Conservation (phyloP, 2,113 vertebrate genomes). For the Pollachius pollachius region DNA sequence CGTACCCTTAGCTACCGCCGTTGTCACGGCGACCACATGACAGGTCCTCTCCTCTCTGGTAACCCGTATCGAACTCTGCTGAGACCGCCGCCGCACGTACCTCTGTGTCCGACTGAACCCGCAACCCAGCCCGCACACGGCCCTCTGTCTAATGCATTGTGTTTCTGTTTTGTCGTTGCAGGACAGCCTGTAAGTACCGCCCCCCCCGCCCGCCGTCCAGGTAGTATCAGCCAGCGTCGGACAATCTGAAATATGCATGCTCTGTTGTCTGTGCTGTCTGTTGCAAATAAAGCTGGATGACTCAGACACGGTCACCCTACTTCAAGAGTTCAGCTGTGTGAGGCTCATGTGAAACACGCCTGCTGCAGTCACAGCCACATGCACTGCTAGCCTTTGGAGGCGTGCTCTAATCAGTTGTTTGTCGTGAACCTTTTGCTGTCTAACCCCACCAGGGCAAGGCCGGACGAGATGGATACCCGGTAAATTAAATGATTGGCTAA, state of each 20-base stretch:
- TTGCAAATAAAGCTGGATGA: too few species aligned
- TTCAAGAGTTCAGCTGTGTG: too few species aligned
- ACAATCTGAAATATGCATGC: background rate
- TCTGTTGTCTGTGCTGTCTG: background rate
- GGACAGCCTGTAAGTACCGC: slow-evolving; percentile 90
- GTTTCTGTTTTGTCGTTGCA: slow-evolving; percentile 79
- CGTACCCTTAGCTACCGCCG: slow-evolving; percentile 51
- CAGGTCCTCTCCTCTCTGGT: slow-evolving; percentile 32
- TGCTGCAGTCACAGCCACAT: background rate
- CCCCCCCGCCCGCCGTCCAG: slow-evolving; percentile 42
- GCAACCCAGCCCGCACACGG: slow-evolving; percentile 9
- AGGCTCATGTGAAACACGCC: too few species aligned
- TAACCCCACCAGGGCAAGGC: slow-evolving; percentile 90
- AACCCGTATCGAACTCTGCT: slow-evolving; percentile 17
- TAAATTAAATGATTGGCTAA: slow-evolving; percentile 73
- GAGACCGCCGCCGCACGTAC: slow-evolving; percentile 15
- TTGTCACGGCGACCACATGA: slow-evolving; percentile 50
- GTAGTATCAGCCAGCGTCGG: slow-evolving; percentile 45
- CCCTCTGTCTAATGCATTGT: slow-evolving; percentile 24
- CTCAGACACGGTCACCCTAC: too few species aligned
- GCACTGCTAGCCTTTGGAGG: slow-evolving; percentile 21
- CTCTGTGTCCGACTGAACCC: too few species aligned
- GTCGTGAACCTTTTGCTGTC: slow-evolving; percentile 68
- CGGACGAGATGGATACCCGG: slow-evolving; percentile 98
- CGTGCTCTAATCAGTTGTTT: slow-evolving; percentile 45